Conservation (phyloP, 2,797 vertebrate species). For the Parotocinclus haroldoi region DNA sequence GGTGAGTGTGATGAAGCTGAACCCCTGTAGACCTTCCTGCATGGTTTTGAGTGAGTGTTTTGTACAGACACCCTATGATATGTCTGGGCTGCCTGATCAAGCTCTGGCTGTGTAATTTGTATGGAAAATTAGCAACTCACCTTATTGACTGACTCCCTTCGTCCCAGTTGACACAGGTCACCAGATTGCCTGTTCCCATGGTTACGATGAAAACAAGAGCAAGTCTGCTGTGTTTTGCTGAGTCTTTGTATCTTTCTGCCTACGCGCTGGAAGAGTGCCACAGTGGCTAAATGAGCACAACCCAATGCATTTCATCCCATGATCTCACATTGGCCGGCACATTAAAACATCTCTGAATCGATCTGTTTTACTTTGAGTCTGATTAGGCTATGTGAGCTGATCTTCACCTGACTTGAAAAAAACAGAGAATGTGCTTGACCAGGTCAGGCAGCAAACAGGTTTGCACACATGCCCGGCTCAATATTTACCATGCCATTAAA, state of each 20-base stretch:
- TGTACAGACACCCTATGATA: neutral
- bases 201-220: constrained; percentile 59
- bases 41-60: neutral
- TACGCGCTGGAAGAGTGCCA: constrained; percentile 32
- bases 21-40: neutral
- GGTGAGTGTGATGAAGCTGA: neutral
- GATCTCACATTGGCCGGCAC: constrained; percentile 6
- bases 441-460: neutral
- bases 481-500: neutral
- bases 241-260: constrained; percentile 40
- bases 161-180: constrained; percentile 55
- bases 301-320: neutral
- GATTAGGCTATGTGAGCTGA: neutral
- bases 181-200: constrained; percentile 58
- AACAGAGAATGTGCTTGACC: neutral
- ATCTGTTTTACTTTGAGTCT: neutral
- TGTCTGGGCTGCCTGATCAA: constrained; percentile 2
- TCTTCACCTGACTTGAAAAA: neutral
- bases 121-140: constrained; percentile 40
- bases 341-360: constrained; percentile 3
- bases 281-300: constrained; percentile 18
- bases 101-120: constrained; percentile 28
- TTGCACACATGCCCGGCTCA: neutral
- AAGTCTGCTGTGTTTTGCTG: constrained; percentile 27
- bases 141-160: constrained; percentile 57